Evolutionary conservation across 2,797 vertebrate genomes (phyloP), one percentile per base, ranked within the genome.

Genomic region (Brachyrhaphis roseni): DNA sequence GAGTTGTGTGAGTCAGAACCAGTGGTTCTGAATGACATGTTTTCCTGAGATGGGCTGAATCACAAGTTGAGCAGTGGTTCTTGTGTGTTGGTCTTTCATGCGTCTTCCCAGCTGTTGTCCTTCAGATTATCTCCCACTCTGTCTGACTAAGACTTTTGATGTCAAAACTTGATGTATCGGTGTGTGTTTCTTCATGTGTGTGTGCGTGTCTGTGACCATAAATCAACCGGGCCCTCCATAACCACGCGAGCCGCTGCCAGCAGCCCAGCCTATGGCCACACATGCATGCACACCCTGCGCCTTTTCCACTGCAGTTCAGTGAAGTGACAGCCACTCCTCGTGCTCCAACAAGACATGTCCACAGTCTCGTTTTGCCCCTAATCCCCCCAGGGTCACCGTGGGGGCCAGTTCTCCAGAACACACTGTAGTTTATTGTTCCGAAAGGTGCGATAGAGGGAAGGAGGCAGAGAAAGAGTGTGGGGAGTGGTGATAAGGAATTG

Each of bases 41-140:
- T 91, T 92, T 85, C 85, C 84, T 89, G 83, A 80, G 78, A 66
- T 78, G 18, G 83, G 73, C 80, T 95, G 92, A 92, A 92, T 95
- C 91, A 93, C 87, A 78, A 77, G 81, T 83, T 68, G 86, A 90
- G 87, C 85, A 89, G 80, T 81, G 75, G 81, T 41, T 73, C 73
- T 62, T 78, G 79, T 82, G 80, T 71, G n/a, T 82, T 77, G 78
- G 51, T 76, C 74, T 89, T 77, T 68, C 59, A 80, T 81, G 84
- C 83, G 70, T 72, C 79, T 86, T 88, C 85, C 92, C 89, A 87
- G 94, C 89, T 94, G 93, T 92, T 93, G 88, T 85, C 86, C 92
- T 90, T 94, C 78, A 92, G 66, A 88, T 72, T 45, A 81, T 89
- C 87, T 89, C 84, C 84, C 84, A 80, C 84, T 87, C 80, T 80